A percentile compares a stretch with the other conserved stretches of the same genome.
Conservation (phyloP, 1,140 invertebrate species). For the Bombus balteatus region DNA sequence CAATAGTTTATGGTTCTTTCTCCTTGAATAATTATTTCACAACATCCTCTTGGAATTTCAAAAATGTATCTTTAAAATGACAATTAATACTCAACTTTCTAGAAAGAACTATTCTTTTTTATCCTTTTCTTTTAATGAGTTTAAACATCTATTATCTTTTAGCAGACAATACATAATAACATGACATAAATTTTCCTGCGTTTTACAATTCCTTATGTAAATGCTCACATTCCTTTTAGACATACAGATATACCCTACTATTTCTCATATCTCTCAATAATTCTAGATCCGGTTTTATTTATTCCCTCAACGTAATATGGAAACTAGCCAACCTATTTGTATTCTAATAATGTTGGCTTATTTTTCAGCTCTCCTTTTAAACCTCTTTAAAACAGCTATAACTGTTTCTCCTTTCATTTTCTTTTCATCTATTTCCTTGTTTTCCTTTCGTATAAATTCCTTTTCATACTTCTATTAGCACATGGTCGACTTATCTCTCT, state of each 20-base stretch:
- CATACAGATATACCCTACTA: not conserved
- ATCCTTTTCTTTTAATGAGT: not conserved
- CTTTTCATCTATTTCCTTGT: not conserved
- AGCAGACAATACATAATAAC: not conserved
- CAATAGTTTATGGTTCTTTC: not conserved
- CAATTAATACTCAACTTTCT: not conserved
- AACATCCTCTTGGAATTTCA: not conserved
- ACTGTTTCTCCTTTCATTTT: not conserved
- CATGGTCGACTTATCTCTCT: not conserved
- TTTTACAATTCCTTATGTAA: not conserved
- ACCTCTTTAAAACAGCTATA: not conserved
- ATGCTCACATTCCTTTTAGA: not conserved
- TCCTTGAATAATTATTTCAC: not conserved
- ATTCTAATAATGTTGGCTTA: not conserved
- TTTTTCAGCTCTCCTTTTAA: not conserved
- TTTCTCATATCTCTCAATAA: not conserved
- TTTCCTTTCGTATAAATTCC: not conserved
- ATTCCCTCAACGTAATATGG: not conserved
- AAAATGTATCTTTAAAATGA: not conserved
- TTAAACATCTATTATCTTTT: not conserved
- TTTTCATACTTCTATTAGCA: not conserved
- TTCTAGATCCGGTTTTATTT: not conserved
- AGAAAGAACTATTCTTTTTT: not conserved
- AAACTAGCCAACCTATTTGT: not conserved
- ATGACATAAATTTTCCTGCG: not conserved